Conservation (phyloP, 2,113 vertebrate species). For the Phaethon lepturus region DNA sequence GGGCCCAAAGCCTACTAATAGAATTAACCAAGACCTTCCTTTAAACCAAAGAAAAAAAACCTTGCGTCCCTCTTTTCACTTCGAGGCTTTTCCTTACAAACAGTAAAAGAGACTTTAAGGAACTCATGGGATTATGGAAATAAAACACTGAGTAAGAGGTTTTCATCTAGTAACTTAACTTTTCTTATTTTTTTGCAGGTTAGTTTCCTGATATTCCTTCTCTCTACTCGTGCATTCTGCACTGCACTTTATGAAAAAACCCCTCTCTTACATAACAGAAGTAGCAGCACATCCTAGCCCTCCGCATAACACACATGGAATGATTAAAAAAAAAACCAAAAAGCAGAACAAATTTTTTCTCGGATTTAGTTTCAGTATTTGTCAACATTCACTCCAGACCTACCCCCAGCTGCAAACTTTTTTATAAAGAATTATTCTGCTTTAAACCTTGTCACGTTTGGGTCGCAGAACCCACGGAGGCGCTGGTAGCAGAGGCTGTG, state of each 20-base stretch:
- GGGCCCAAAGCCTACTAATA: constrained; percentile 45
- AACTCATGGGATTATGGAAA: constrained; percentile 6
- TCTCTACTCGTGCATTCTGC: background rate
- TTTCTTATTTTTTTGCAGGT: background rate
- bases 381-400: background rate
- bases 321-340: background rate
- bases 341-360: background rate
- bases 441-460: background rate
- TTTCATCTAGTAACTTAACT: background rate
- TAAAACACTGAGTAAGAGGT: background rate
- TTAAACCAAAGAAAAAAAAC: background rate
- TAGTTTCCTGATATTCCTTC: background rate
- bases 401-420: background rate
- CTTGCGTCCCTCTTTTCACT: background rate
- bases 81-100: constrained; percentile 29
- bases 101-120: background rate
- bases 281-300: constrained; percentile 6
- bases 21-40: constrained; percentile 30
- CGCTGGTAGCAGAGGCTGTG: background rate
- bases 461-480: background rate
- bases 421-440: background rate
- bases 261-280: background rate
- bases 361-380: constrained; percentile 44
- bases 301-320: constrained; percentile 15
- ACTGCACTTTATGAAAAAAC: background rate